Evolutionary conservation across 2,797 vertebrate species (phyloP).

Genomic region (Gobionotothen gibberifrons): DNA sequence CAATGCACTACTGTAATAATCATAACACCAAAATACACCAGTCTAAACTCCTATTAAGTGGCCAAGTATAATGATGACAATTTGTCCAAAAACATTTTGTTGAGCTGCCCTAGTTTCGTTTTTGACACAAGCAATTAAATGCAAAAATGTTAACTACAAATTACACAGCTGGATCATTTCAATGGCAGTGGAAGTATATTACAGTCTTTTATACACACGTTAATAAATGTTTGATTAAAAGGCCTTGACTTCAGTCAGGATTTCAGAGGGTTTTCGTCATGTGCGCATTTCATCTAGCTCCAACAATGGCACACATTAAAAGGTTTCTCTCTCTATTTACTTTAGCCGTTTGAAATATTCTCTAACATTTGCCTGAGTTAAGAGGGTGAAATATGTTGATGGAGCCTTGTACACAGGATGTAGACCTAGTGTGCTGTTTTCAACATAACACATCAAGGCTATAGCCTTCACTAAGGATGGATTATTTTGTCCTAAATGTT

Average conservation of each 20-base stretch:
- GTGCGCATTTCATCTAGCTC: slow-evolving; percentile 47
- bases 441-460: slow-evolving; percentile 7
- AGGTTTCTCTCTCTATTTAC: slow-evolving; percentile 34
- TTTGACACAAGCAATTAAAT: slow-evolving; percentile 63
- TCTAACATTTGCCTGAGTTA: slow-evolving; percentile 46
- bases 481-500: not conserved
- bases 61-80: slow-evolving; percentile 29
- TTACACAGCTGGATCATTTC: slow-evolving; percentile 45
- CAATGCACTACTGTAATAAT: not conserved
- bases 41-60: slow-evolving; percentile 39
- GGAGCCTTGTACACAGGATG: not conserved
- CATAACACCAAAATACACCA: not conserved
- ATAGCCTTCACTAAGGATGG: not conserved
- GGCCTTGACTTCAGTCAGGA: slow-evolving; percentile 53
- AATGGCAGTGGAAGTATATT: slow-evolving; percentile 34
- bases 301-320: slow-evolving; percentile 65
- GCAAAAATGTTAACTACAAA: slow-evolving; percentile 44
- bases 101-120: slow-evolving; percentile 43
- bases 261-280: slow-evolving; percentile 74
- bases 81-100: slow-evolving; percentile 41
- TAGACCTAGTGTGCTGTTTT: not conserved
- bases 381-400: slow-evolving; percentile 31
- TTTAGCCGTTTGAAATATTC: slow-evolving; percentile 36
- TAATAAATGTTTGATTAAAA: slow-evolving; percentile 72
- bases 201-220: slow-evolving; percentile 40